Percentiles rank a stretch among this genome's conserved stretches.
Conservation (phyloP, 2,113 vertebrate genomes). For the Myxocyprinus asiaticus region DNA sequence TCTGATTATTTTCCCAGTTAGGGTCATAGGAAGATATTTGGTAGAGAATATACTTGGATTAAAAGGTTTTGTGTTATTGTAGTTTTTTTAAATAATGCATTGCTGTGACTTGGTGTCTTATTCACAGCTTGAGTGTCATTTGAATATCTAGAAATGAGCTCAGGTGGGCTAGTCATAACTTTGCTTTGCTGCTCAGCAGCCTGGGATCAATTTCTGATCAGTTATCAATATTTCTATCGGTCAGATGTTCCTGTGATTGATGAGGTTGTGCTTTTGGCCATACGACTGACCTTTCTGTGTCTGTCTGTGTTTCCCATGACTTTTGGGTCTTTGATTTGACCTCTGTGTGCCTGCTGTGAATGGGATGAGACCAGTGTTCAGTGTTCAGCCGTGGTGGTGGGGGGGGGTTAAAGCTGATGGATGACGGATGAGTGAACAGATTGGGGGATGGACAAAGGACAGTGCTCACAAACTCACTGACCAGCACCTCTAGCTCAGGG, state of each 20-base stretch:
- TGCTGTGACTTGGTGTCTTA: no score
- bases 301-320: conserved; percentile 58
- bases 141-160: no score
- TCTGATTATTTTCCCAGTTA: no score
- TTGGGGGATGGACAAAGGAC: conserved; percentile 35
- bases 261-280: no score
- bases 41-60: no score
- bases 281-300: conserved; percentile 43
- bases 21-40: no score
- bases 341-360: conserved; percentile 56
- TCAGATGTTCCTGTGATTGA: conserved; percentile 10
- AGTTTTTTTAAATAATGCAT: no score
- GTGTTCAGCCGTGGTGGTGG: conserved; percentile 9
- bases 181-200: no score
- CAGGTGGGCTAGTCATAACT: no score
- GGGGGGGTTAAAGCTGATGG: background rate
- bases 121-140: no score
- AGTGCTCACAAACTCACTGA: background rate
- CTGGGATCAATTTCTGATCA: background rate
- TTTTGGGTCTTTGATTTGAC: conserved; percentile 59
- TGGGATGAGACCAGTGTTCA: conserved; percentile 65
- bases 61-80: no score
- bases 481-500: conserved; percentile 7
- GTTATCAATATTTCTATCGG: background rate
- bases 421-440: background rate